Evolutionary conservation across 2,113 vertebrate genomes (phyloP), one percentile per base, ranked within the genome.

Genomic region (Chionodraco myersi): DNA sequence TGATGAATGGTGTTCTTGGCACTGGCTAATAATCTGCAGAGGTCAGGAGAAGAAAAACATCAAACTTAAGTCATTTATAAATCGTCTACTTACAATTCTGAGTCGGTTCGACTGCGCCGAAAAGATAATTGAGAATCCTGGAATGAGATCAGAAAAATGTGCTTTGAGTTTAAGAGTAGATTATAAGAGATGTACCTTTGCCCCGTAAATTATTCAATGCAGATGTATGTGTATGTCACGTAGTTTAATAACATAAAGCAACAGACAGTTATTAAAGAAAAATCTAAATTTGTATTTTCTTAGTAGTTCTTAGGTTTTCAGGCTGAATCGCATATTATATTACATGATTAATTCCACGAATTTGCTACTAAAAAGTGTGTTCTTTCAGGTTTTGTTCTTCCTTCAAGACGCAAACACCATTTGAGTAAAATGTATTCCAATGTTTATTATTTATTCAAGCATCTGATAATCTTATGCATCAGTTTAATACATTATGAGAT

Each of bases 81-180:
- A 70, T 67, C 21, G 48, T 10, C 63, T 66, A 7, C 51, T 88
- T 75, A 26, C 60, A 80, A 82, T 79, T 88, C 48, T 0, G 51
- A 65, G n/a, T 54, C 14, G 18, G 14, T n/a, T 73, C 53, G 65
- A 73, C 30, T 71, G 26, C 75, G 53, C 69, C 36, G 84, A 21
- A 77, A 69, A 74, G 52, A 49, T 34, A 23, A 26, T 5, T 34
- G 0, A 77, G 21, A 6, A 15, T 47, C 53, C 12, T n/a, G 3
- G 2, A 53, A 2, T 47, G n/a, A 36, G 36, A 36, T 44, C 1
- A 59, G 18, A 34, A 60, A n/a, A 8, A 73, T 58, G 61, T 59
- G 11, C 47, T 51, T 62, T 63, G 41, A 58, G 41, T 41, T 23
- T 16, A 3, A 13, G 18, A 70, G 41, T 52, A 54, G 2, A 15